These are phyloP conservation scores for Protomyctophum bolini DNA, from an alignment of 2,113 vertebrate species.

Conservation along the genomic window DNA sequence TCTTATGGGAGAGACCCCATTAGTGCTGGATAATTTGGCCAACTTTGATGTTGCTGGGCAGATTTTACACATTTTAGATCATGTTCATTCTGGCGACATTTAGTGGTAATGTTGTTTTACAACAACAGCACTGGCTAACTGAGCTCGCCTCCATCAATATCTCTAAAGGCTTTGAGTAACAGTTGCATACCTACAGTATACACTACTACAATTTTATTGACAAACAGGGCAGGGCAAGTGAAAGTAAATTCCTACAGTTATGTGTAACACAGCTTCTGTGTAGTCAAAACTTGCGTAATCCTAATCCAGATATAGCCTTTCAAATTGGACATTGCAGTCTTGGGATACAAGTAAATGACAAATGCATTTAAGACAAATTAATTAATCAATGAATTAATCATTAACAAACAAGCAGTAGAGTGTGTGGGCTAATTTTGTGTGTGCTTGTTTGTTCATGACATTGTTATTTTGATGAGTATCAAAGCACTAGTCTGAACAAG, in stretches of 20 bases:
- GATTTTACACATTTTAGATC: neutral
- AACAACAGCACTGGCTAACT: neutral
- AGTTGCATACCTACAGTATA: neutral
- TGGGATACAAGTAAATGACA: neutral
- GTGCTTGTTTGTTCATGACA: too few relatives aligned
- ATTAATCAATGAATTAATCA: too few relatives aligned
- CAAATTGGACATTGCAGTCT: neutral
- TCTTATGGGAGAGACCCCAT: neutral
- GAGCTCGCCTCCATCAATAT: neutral
- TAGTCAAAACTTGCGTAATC: slow-evolving; percentile 11
- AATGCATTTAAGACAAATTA: neutral
- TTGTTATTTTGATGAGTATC: too few relatives aligned
- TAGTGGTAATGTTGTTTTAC: neutral
- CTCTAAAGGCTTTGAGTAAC: neutral
- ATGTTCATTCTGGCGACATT: neutral
- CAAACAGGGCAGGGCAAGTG: slow-evolving; percentile 11
- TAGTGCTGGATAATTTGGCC: slow-evolving; percentile 1
- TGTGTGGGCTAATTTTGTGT: too few relatives aligned
- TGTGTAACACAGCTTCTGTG: neutral
- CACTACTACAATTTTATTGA: neutral
- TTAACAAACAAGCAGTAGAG: too few relatives aligned
- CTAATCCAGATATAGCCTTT: neutral
- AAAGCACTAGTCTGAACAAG: too few relatives aligned
- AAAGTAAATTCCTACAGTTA: slow-evolving; percentile 43
- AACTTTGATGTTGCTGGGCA: slow-evolving; percentile 1